A percentile compares a stretch with the other conserved stretches of the same genome.
phyloP scores from a whole-genome alignment of 2,797 vertebrate genomes.

The Hephaestus fuliginosus region DNA sequence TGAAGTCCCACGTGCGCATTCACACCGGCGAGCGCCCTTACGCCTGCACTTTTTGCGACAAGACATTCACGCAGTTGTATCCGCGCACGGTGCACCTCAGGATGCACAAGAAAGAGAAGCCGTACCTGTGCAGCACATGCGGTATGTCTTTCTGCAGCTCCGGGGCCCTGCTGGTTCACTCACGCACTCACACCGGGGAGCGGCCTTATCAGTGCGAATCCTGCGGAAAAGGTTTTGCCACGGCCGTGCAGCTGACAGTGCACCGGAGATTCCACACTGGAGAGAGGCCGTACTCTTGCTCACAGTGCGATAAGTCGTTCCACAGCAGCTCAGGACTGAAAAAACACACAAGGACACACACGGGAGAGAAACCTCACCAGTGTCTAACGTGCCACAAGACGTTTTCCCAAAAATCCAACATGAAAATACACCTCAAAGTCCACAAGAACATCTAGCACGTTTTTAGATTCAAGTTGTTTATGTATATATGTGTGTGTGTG shows the following conservation, averaged over 20 bases:
- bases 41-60: slow-evolving; percentile 13
- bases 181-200: slow-evolving; percentile 9
- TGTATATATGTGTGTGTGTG: background rate
- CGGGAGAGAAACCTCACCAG: slow-evolving; percentile 11
- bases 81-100: background rate
- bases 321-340: slow-evolving; percentile 11
- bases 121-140: slow-evolving; percentile 23
- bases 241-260: background rate
- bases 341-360: slow-evolving; percentile 27
- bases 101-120: slow-evolving; percentile 13
- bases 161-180: slow-evolving; percentile 10
- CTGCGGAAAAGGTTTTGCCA: slow-evolving; percentile 8
- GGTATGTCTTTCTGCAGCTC: slow-evolving; percentile 16
- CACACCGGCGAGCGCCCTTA: background rate
- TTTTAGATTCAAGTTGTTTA: background rate
- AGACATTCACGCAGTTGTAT: slow-evolving; percentile 10
- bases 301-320: slow-evolving; percentile 20
- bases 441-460: slow-evolving; percentile 21
- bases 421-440: slow-evolving; percentile 25
- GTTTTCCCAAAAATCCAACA: slow-evolving; percentile 18
- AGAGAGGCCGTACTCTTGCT: slow-evolving; percentile 17
- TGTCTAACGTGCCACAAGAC: slow-evolving; percentile 22
- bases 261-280: slow-evolving; percentile 21
- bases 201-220: slow-evolving; percentile 6
- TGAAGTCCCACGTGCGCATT: slow-evolving; percentile 17